Percentiles rank a stretch among this genome's conserved stretches.
Conservation (phyloP, 2,888 invertebrate genomes). For the Margaritifera margaritifera region DNA sequence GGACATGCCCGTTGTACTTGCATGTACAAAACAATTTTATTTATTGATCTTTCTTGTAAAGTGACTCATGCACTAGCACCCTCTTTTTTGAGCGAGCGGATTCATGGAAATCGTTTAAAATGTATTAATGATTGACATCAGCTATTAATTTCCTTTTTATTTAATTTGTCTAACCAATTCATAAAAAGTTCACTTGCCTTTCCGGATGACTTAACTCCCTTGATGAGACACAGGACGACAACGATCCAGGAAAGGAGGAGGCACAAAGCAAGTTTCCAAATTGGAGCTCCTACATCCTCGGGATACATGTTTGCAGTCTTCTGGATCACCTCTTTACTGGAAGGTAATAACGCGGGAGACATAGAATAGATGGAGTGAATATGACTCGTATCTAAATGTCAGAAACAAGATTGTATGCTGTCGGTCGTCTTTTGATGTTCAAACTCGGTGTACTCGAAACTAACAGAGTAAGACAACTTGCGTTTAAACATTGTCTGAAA, state of each 20-base stretch:
- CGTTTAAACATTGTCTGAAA: too few relatives aligned
- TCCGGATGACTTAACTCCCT: constrained; percentile 65
- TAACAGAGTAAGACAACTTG: too few relatives aligned
- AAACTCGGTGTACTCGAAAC: too few relatives aligned
- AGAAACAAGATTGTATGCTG: too few relatives aligned
- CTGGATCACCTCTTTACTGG: constrained; percentile 55
- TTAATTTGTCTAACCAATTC: neutral
- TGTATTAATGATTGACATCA: too few relatives aligned
- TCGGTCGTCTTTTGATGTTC: too few relatives aligned
- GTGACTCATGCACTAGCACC: too few relatives aligned
- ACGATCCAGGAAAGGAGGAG: constrained; percentile 61
- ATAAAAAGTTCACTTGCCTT: constrained; percentile 42
- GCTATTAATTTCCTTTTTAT: neutral
- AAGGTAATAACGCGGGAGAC: neutral
- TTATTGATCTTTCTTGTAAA: too few relatives aligned
- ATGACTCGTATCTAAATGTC: neutral
- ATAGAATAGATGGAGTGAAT: neutral
- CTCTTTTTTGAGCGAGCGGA: too few relatives aligned
- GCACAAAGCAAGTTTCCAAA: constrained; percentile 61
- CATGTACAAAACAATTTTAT: too few relatives aligned
- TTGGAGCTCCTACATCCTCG: constrained; percentile 52
- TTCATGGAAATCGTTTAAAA: too few relatives aligned
- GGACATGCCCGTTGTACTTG: too few relatives aligned
- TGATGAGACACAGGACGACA: constrained; percentile 62
- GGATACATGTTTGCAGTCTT: constrained; percentile 45